phyloP scores from a whole-genome alignment of 2,797 vertebrate genomes.

The Falco biarmicus region DNA sequence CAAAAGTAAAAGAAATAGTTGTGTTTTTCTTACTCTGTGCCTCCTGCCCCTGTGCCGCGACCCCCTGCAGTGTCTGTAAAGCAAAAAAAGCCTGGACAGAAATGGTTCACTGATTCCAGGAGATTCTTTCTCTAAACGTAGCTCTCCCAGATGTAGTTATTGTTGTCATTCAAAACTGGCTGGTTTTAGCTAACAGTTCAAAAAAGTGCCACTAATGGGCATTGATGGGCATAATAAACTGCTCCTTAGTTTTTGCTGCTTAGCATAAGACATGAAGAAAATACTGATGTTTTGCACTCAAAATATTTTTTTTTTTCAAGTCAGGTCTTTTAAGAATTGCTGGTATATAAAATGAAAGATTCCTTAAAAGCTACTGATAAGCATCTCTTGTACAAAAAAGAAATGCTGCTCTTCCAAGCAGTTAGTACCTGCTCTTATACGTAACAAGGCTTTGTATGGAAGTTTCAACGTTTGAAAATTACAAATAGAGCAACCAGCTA shows the following conservation, averaged over 20 bases:
- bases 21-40: background rate
- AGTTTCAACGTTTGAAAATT: background rate
- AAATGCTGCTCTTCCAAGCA: background rate
- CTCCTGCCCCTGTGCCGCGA: fast-evolving
- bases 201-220: background rate
- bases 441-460: background rate
- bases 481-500: background rate
- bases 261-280: background rate
- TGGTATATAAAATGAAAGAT: background rate
- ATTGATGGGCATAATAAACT: background rate
- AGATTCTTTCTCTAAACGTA: background rate
- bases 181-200: background rate
- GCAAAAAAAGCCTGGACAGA: background rate
- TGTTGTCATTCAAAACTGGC: background rate
- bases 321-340: background rate
- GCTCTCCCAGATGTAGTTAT: background rate
- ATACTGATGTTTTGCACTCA: background rate
- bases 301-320: background rate
- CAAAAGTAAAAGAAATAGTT: background rate
- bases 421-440: fast-evolving
- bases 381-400: background rate
- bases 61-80: background rate
- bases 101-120: background rate
- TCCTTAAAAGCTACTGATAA: background rate
- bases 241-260: background rate